Conservation (phyloP, 2,113 vertebrate genomes). For the Lonchura striata region DNA sequence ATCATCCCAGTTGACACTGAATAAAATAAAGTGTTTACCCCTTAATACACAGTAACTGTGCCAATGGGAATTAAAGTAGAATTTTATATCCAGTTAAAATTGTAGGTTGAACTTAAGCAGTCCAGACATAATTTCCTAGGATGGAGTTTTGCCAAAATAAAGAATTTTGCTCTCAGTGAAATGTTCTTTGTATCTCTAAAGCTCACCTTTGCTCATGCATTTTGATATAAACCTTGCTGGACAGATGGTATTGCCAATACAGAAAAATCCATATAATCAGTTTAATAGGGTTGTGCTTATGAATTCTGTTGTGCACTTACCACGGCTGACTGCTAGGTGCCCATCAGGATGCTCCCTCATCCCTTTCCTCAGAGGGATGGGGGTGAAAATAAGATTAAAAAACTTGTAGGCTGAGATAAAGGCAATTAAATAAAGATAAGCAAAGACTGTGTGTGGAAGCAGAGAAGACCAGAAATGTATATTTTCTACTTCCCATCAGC, state of each 20-base stretch:
- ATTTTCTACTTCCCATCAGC: not conserved
- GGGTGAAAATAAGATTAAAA: not conserved
- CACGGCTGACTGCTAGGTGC: not conserved
- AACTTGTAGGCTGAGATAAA: not conserved
- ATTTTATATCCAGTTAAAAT: conserved; percentile 2
- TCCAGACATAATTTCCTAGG: not conserved
- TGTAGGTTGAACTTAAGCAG: not conserved
- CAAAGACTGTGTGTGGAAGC: not conserved
- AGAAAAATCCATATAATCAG: not conserved
- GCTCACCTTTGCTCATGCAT: not conserved
- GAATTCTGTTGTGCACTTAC: not conserved
- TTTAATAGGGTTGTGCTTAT: not conserved
- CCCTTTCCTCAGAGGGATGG: not conserved
- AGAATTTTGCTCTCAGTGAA: not conserved
- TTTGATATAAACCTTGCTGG: not conserved
- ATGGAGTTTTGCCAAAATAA: conserved; percentile 7
- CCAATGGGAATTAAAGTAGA: not conserved
- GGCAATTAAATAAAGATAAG: not conserved
- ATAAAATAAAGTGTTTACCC: not conserved
- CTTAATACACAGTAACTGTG: not conserved
- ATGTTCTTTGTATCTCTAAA: not conserved
- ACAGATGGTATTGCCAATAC: not conserved
- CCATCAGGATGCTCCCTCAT: not conserved
- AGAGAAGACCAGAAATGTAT: not conserved
- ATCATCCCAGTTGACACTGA: not conserved